A percentile compares a stretch with the other conserved stretches of the same genome.
phyloP scores from a whole-genome alignment of 1,140 invertebrate species.

The Capitella teleta region DNA sequence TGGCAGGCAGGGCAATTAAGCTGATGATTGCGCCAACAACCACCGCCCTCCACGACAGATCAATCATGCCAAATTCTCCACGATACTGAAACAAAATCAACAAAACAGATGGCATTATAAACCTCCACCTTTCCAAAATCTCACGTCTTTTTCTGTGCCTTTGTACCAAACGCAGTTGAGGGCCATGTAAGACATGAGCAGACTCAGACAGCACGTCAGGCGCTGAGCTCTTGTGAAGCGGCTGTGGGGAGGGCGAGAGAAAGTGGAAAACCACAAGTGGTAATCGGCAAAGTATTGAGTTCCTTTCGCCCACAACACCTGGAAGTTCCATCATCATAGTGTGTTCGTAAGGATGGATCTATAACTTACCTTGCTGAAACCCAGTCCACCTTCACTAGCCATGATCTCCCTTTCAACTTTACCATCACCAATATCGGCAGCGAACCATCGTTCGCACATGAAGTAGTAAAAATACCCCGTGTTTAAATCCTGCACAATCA shows the following conservation, averaged over 20 bases:
- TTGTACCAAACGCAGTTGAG: slow-evolving; percentile 38
- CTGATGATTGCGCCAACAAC: slow-evolving; percentile 27
- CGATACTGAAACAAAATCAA: slow-evolving; percentile 21
- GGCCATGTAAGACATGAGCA: slow-evolving; percentile 33
- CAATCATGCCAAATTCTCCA: slow-evolving; percentile 36
- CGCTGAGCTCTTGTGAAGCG: slow-evolving; percentile 35
- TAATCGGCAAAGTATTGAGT: slow-evolving; percentile 37
- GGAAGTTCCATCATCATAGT: too few relatives aligned
- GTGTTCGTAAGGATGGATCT: too few relatives aligned
- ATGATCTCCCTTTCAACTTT: slow-evolving; percentile 40
- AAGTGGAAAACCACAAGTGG: slow-evolving; percentile 35
- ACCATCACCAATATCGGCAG: slow-evolving; percentile 40
- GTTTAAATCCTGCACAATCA: slow-evolving; percentile 28
- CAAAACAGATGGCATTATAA: too few relatives aligned
- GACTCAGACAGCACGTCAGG: slow-evolving; percentile 30
- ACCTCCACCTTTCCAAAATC: too few relatives aligned
- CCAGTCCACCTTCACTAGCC: slow-evolving; percentile 26
- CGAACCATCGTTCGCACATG: slow-evolving; percentile 40
- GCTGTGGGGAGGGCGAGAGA: slow-evolving; percentile 34
- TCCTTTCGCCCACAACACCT: slow-evolving; percentile 32
- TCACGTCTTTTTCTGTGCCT: neutral
- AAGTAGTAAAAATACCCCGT: slow-evolving; percentile 31
- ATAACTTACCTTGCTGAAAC: slow-evolving; percentile 27
- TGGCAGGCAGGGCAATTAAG: slow-evolving; percentile 24
- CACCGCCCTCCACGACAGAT: slow-evolving; percentile 30